Conservation (phyloP, 2,888 invertebrate species). For the Uloborus plumipes region DNA sequence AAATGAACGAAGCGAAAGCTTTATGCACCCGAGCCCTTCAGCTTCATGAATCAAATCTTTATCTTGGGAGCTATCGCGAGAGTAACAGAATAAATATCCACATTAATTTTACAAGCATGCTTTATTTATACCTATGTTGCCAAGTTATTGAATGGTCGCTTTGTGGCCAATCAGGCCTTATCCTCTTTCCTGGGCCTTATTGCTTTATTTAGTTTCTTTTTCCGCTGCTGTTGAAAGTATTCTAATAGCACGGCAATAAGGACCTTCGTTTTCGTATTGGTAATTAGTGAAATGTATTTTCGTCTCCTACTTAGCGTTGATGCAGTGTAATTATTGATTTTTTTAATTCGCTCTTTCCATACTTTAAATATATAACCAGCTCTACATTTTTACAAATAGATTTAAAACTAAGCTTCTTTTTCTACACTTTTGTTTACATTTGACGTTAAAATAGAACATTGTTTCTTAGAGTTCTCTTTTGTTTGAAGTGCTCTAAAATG, state of each 20-base stretch:
- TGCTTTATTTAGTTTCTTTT: not conserved
- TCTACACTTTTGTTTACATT: too few species aligned
- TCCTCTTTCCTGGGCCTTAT: conserved; percentile 14
- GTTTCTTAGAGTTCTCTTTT: too few species aligned
- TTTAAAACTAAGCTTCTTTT: too few species aligned
- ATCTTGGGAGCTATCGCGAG: conserved; percentile 43
- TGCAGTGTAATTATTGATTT: too few species aligned
- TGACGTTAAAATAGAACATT: too few species aligned
- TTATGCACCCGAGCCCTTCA: conserved; percentile 37
- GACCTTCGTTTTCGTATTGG: conserved; percentile 16
- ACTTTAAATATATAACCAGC: too few species aligned
- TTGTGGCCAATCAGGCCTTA: conserved; percentile 25
- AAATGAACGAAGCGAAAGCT: too few species aligned
- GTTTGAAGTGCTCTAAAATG: too few species aligned
- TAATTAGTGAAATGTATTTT: conserved; percentile 24
- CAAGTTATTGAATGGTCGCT: conserved; percentile 26
- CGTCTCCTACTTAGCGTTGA: too few species aligned
- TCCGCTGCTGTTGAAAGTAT: not conserved
- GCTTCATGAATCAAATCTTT: conserved; percentile 50
- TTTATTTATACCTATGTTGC: conserved; percentile 41
- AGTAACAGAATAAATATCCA: conserved; percentile 44
- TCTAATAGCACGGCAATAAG: conserved; percentile 5
- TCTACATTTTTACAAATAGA: too few species aligned
- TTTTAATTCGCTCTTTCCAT: too few species aligned
- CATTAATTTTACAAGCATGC: conserved; percentile 37